phyloP scores from a whole-genome alignment of 92 coral and sea anemone species.

The Blastomussa wellsi region DNA sequence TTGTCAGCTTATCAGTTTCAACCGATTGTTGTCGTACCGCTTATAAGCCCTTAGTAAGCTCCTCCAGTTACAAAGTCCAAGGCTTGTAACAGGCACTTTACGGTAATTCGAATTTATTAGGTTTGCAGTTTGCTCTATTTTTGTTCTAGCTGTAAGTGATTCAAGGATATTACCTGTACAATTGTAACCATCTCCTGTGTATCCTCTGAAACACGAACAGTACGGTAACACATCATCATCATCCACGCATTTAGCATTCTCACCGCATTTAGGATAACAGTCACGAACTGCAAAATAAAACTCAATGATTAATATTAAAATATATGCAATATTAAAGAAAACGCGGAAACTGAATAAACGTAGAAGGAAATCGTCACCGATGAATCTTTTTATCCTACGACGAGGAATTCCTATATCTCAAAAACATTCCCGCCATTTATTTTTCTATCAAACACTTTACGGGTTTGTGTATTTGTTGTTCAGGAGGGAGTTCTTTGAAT shows the following conservation, averaged over 20 bases:
- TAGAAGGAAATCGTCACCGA: neutral
- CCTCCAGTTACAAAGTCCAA: too few relatives aligned
- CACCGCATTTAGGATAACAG: conserved; percentile 51
- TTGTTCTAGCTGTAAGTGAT: neutral
- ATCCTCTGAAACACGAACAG: conserved; percentile 44
- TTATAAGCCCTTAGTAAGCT: too few relatives aligned
- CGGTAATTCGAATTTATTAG: too few relatives aligned
- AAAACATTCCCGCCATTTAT: too few relatives aligned
- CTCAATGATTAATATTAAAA: neutral
- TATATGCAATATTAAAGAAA: neutral
- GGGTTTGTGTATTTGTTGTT: neutral
- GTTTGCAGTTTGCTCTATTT: too few relatives aligned
- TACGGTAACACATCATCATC: conserved; percentile 13
- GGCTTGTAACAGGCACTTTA: too few relatives aligned
- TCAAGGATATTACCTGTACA: conserved; percentile 40
- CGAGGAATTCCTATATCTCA: neutral
- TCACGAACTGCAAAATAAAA: conserved; percentile 8
- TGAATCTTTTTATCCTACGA: neutral
- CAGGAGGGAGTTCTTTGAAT: neutral
- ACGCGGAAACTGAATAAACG: neutral
- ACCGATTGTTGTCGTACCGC: too few relatives aligned
- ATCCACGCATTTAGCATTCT: conserved; percentile 34
- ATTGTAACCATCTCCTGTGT: conserved; percentile 29
- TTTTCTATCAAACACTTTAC: neutral
- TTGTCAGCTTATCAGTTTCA: too few relatives aligned